phyloP scores from a whole-genome alignment of 2,888 invertebrate genomes.

The Keiferia lycopersicella region DNA sequence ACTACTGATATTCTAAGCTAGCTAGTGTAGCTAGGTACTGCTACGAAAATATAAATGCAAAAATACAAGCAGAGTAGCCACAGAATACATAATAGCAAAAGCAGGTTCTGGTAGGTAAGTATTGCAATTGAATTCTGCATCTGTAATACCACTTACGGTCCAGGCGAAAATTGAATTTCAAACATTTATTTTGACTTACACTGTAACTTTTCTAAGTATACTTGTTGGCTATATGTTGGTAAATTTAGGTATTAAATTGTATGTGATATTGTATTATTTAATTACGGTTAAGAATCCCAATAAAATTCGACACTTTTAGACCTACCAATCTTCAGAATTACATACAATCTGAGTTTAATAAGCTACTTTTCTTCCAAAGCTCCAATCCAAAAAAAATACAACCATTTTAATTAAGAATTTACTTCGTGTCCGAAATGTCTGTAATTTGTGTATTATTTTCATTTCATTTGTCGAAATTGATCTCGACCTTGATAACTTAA shows the following conservation, averaged over 20 bases:
- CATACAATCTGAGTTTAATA: no score
- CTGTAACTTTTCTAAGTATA: background rate
- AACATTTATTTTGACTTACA: slow-evolving; percentile 27
- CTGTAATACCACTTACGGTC: slow-evolving; percentile 22
- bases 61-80: background rate
- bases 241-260: no score
- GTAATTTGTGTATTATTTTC: background rate
- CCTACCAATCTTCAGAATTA: no score
- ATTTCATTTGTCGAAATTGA: background rate
- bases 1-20: background rate
- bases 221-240: background rate
- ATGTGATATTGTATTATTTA: no score
- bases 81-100: no score
- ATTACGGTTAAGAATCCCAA: no score
- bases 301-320: no score
- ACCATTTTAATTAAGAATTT: background rate
- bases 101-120: no score
- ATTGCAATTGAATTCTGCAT: slow-evolving; percentile 18
- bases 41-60: background rate
- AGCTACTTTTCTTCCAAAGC: no score
- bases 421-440: background rate
- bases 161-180: slow-evolving; percentile 29
- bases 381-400: no score
- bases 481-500: background rate
- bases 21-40: no score